Evolutionary conservation across 2,888 invertebrate species (phyloP).

Genomic region (Charanyca ferruginea): DNA sequence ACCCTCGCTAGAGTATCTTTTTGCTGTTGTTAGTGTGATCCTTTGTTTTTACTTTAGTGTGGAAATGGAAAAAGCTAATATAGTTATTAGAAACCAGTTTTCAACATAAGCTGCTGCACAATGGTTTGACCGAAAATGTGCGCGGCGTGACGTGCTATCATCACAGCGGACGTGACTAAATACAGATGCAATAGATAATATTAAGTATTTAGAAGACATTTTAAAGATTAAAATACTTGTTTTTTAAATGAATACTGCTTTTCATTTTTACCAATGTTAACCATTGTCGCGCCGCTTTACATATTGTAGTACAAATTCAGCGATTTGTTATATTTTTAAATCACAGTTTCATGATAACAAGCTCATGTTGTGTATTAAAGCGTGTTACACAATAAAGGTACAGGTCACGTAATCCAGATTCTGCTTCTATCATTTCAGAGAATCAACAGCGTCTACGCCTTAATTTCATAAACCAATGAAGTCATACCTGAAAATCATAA

Average conservation of each 20-base stretch:
- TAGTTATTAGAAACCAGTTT: constrained; percentile 23
- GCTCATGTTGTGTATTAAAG: neutral
- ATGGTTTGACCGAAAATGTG: constrained; percentile 8
- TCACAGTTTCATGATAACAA: neutral
- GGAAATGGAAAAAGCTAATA: constrained; percentile 28
- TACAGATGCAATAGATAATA: constrained; percentile 2
- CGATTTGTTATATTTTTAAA: neutral
- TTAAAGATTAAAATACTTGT: neutral
- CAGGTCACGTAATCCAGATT: neutral
- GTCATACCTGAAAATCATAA: neutral
- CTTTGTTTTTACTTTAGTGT: constrained; percentile 33
- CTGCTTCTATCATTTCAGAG: neutral
- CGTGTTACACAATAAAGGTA: too few species aligned
- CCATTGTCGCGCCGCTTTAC: neutral
- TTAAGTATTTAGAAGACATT: neutral
- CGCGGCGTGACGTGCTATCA: neutral
- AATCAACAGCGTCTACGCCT: neutral
- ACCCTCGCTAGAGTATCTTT: constrained; percentile 1
- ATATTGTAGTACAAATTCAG: too few species aligned
- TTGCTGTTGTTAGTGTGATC: constrained; percentile 22
- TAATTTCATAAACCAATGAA: neutral
- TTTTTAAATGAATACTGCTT: too few species aligned
- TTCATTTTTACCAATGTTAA: too few species aligned
- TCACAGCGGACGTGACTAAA: neutral
- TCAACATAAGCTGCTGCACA: constrained; percentile 18